phyloP scores from a whole-genome alignment of 1,140 invertebrate species.

The Oryctes rhinoceros region DNA sequence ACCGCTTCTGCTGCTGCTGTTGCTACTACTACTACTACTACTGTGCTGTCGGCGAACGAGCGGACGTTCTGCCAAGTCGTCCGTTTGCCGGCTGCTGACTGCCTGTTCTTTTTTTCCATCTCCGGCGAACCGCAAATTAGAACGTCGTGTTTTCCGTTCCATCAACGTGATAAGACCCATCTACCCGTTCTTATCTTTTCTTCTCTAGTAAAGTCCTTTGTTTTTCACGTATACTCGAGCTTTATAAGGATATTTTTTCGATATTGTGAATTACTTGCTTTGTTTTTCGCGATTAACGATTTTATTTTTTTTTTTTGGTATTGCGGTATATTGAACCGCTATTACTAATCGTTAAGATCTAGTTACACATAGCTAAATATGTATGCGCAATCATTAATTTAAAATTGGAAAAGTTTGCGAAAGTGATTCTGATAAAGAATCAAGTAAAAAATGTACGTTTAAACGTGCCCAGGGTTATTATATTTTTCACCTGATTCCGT shows the following conservation, averaged over 20 bases:
- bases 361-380: no score
- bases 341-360: no score
- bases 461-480: no score
- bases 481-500: no score
- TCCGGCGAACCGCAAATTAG: constrained; percentile 36
- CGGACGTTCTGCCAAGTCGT: constrained; percentile 32
- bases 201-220: constrained; percentile 5
- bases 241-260: neutral
- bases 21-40: constrained; percentile 1
- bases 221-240: neutral
- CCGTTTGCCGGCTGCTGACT: constrained; percentile 30
- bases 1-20: neutral
- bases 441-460: no score
- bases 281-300: neutral
- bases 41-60: constrained; percentile 27
- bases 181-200: constrained; percentile 26
- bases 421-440: no score
- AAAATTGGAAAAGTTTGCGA: no score
- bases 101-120: constrained; percentile 32
- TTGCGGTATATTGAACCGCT: no score
- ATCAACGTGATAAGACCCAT: constrained; percentile 31
- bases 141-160: constrained; percentile 36
- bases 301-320: no score
- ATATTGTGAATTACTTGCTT: neutral
- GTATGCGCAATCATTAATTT: no score